These are phyloP conservation scores for Rhinogobius similis DNA, from an alignment of 2,113 vertebrate species.

Conservation along the genomic window DNA sequence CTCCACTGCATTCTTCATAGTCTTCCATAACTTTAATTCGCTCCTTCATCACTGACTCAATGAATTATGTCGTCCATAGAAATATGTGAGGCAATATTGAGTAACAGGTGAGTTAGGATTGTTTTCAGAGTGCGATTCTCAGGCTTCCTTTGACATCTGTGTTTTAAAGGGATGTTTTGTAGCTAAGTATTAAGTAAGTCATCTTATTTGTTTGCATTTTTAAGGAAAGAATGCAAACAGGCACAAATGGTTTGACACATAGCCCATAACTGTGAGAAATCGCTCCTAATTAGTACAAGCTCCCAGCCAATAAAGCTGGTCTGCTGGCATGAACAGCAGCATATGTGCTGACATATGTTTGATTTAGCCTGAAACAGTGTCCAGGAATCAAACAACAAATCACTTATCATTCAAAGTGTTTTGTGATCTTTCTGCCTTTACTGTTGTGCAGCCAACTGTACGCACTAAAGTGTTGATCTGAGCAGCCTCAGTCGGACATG, in stretches of 20 bases:
- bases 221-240: conserved; percentile 5
- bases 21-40: conserved; percentile 6
- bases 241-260: conserved; percentile 25
- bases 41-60: conserved; percentile 19
- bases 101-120: conserved; percentile 25
- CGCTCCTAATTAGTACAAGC: conserved; percentile 24
- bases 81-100: conserved; percentile 36
- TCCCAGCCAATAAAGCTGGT: conserved; percentile 30
- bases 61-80: conserved; percentile 22
- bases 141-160: conserved; percentile 7
- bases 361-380: conserved; percentile 7
- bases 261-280: conserved; percentile 14
- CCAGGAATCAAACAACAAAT: conserved; percentile 18
- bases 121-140: conserved; percentile 6
- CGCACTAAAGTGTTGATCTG: conserved; percentile 22
- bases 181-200: conserved; percentile 4
- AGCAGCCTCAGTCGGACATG: conserved; percentile 31
- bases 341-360: conserved; percentile 11
- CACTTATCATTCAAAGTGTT: conserved; percentile 33
- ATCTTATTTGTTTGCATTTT: conserved; percentile 13
- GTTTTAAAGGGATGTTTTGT: conserved; percentile 20
- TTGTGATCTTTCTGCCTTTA: conserved; percentile 16
- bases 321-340: conserved; percentile 13
- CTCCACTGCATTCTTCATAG: conserved; percentile 34
- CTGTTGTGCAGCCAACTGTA: conserved; percentile 12